These are phyloP conservation scores for Ophiodon elongatus DNA, from an alignment of 2,113 vertebrate species.

Conservation along the genomic window DNA sequence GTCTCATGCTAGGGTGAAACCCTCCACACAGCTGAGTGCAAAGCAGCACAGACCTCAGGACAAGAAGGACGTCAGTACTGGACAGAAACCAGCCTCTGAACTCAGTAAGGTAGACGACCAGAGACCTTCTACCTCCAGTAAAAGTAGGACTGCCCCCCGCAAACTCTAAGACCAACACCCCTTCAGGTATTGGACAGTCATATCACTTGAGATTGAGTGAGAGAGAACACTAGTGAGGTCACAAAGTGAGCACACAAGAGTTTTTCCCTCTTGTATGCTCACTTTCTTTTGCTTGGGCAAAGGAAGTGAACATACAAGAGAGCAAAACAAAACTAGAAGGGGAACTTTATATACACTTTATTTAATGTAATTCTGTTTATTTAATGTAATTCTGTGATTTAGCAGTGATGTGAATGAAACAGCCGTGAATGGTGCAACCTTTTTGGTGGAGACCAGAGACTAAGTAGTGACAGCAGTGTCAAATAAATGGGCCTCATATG, in stretches of 20 bases:
- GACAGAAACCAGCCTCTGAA: conserved; percentile 55
- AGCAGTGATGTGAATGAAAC: conserved; percentile 38
- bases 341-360: conserved; percentile 5
- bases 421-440: conserved; percentile 19
- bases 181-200: background rate
- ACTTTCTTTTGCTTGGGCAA: background rate
- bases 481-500: conserved; percentile 21
- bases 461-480: conserved; percentile 32
- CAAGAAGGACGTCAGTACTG: conserved; percentile 51
- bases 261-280: background rate
- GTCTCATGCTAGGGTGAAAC: conserved; percentile 67
- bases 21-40: conserved; percentile 57
- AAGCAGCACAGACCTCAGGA: conserved; percentile 64
- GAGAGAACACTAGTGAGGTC: background rate
- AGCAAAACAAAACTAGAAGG: background rate
- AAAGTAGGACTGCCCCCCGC: conserved; percentile 33
- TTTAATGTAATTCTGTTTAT: conserved; percentile 17
- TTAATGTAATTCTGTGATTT: conserved; percentile 21
- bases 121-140: conserved; percentile 45
- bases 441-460: conserved; percentile 1
- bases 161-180: conserved; percentile 43
- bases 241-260: background rate
- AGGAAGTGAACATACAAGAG: background rate
- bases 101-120: conserved; percentile 66
- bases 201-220: background rate